These are phyloP conservation scores for Eudyptes chrysolophus DNA, from an alignment of 2,113 vertebrate genomes.

Conservation along the genomic window DNA sequence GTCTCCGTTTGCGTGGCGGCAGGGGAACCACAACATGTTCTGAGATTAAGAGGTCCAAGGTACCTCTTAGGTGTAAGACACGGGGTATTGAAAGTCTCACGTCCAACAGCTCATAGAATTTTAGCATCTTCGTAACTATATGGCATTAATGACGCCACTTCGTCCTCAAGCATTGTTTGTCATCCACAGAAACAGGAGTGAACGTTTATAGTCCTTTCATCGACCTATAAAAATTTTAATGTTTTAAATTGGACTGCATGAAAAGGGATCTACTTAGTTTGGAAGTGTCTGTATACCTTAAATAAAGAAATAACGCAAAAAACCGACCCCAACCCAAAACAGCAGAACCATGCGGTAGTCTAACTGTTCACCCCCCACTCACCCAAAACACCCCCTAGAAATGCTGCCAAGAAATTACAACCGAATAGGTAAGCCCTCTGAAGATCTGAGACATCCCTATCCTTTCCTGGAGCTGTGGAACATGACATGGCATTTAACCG, in stretches of 20 bases:
- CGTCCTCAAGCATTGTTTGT: not conserved
- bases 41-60: not conserved
- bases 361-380: not conserved
- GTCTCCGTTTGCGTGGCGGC: fast-evolving
- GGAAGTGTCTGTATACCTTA: not conserved
- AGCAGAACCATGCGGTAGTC: not conserved
- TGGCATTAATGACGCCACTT: fast-evolving
- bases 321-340: fast-evolving
- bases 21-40: not conserved
- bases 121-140: not conserved
- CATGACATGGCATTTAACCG: fast-evolving
- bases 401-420: not conserved
- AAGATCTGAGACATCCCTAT: fast-evolving
- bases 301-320: not conserved
- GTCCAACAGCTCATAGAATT: not conserved
- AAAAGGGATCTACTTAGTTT: not conserved
- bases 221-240: not conserved
- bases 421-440: fast-evolving
- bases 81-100: not conserved
- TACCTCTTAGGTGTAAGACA: not conserved
- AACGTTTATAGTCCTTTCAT: not conserved
- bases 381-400: not conserved
- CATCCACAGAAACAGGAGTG: not conserved
- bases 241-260: not conserved
- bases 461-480: not conserved